Conservation (phyloP, 2,797 vertebrate species). For the Monodelphis domestica region DNA sequence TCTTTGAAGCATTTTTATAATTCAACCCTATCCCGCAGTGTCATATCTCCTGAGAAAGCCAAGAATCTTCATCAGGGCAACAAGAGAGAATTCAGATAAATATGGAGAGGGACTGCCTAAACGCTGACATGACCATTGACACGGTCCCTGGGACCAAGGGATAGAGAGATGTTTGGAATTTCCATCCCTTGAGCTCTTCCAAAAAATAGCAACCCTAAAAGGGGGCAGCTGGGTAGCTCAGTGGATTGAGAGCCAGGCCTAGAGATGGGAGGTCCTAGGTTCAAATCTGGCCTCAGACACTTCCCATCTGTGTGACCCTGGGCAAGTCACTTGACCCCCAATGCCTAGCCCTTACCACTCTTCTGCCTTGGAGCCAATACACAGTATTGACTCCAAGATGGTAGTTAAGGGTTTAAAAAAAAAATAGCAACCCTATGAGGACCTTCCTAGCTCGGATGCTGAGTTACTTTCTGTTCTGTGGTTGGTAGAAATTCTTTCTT, state of each 20-base stretch:
- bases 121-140: background rate
- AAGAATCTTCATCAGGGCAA: background rate
- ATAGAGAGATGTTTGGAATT: background rate
- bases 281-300: too few relatives aligned
- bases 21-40: background rate
- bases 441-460: background rate
- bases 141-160: background rate
- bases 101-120: background rate
- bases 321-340: too few relatives aligned
- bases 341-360: too few relatives aligned
- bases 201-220: background rate
- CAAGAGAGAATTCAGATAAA: background rate
- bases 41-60: background rate
- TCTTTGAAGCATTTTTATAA: background rate
- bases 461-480: background rate
- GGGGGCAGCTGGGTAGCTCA: too few relatives aligned
- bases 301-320: too few relatives aligned
- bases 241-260: too few relatives aligned
- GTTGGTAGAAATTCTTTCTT: slow-evolving; percentile 13
- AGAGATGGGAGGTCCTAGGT: too few relatives aligned
- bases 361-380: too few relatives aligned
- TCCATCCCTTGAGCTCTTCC: background rate
- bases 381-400: too few relatives aligned
- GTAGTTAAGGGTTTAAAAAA: too few relatives aligned
- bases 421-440: background rate